Evolutionary conservation across 2,797 vertebrate genomes (phyloP).

Genomic region (Podarcis siculus): DNA sequence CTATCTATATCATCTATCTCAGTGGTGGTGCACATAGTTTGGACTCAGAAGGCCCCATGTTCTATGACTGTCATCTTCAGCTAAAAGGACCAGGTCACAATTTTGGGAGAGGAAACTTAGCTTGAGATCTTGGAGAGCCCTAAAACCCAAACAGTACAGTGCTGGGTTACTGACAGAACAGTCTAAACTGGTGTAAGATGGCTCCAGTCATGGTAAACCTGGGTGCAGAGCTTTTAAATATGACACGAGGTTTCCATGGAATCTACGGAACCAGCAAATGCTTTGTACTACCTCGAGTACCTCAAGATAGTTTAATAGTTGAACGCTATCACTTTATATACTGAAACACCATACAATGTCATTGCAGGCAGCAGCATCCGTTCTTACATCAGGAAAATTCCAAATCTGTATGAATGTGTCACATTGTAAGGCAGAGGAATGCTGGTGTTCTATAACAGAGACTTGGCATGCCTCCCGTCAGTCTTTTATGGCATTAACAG

Average conservation of each 20-base stretch:
- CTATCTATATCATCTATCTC: too few species aligned
- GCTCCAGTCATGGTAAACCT: neutral
- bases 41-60: neutral
- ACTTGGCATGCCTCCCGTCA: slow-evolving; percentile 46
- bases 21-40: neutral
- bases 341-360: neutral
- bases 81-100: neutral
- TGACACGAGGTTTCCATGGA: neutral
- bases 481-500: slow-evolving; percentile 52
- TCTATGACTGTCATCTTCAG: neutral
- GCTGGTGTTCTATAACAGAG: slow-evolving; percentile 49
- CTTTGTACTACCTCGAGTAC: neutral
- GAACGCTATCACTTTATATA: neutral
- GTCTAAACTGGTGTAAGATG: neutral
- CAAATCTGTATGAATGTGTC: slow-evolving; percentile 33
- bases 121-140: neutral
- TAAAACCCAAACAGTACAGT: neutral
- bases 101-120: neutral
- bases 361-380: slow-evolving; percentile 47
- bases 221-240: neutral
- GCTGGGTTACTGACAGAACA: neutral
- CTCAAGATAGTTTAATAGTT: slow-evolving; percentile 13
- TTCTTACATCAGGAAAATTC: slow-evolving; percentile 53
- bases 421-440: slow-evolving; percentile 1
- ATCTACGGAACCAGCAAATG: neutral